Percentiles rank a stretch among this genome's conserved stretches.
Evolutionary conservation across 2,113 vertebrate species (phyloP).

Genomic region (Euleptes europaea): DNA sequence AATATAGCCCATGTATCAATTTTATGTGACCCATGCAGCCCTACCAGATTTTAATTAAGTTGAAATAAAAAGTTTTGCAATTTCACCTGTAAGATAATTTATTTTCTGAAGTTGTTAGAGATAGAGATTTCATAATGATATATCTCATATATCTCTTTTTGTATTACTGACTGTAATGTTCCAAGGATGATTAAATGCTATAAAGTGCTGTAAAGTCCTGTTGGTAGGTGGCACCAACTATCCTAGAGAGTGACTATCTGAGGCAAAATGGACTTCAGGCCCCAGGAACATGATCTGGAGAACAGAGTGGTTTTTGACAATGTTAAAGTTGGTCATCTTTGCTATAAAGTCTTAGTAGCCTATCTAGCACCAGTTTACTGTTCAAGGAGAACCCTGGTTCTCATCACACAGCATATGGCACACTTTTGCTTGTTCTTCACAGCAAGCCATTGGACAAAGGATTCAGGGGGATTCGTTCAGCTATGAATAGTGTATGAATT

Average conservation of each 20-base stretch:
- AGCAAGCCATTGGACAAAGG: background rate
- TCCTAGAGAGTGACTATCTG: too few relatives aligned
- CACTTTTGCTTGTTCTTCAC: background rate
- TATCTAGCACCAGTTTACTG: background rate
- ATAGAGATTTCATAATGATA: background rate
- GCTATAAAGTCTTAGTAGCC: background rate
- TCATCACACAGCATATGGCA: background rate
- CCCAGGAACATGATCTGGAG: background rate
- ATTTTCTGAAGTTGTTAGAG: background rate
- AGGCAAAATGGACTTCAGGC: background rate
- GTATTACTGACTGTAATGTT: background rate
- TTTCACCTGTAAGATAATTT: background rate
- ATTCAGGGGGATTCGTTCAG: background rate
- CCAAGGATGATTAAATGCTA: too few relatives aligned
- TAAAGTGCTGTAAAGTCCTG: too few relatives aligned
- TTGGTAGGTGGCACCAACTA: too few relatives aligned
- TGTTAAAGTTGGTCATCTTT: background rate
- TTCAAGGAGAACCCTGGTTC: background rate
- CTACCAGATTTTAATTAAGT: background rate
- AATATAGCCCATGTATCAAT: too few relatives aligned
- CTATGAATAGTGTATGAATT: background rate
- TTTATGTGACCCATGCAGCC: background rate
- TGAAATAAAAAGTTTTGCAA: background rate
- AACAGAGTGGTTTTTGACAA: background rate
- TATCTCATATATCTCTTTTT: background rate